Evolutionary conservation across 2,888 invertebrate species (phyloP).

Genomic region (Aleiodes testaceus): DNA sequence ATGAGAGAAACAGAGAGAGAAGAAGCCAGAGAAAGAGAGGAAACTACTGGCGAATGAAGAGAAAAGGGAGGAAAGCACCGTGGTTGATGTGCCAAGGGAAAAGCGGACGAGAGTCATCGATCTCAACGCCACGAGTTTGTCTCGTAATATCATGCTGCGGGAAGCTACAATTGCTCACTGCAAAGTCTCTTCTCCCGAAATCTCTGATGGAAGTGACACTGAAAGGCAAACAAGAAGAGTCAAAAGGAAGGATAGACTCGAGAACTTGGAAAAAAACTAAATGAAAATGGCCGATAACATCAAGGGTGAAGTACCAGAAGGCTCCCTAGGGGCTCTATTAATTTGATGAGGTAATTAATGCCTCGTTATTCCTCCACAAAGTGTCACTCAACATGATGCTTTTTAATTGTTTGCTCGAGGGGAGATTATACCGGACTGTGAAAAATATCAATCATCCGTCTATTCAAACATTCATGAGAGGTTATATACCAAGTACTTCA

Average conservation of each 20-base stretch:
- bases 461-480: not conserved
- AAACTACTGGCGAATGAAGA: conserved; percentile 5
- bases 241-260: not conserved
- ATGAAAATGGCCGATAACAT: conserved; percentile 1
- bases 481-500: not conserved
- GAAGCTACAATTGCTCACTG: conserved; percentile 30
- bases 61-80: not conserved
- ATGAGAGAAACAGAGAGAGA: conserved; percentile 25
- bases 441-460: conserved; percentile 10
- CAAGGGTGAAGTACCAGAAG: not conserved
- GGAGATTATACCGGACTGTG: not conserved
- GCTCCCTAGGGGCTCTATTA: conserved; percentile 7
- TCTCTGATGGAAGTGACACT: not conserved
- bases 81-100: too few species aligned
- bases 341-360: conserved; percentile 39
- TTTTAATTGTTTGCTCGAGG: conserved; percentile 15
- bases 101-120: conserved; percentile 37
- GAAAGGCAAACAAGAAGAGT: not conserved
- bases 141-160: conserved; percentile 38
- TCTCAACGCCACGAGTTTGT: conserved; percentile 35
- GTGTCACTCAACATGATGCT: conserved; percentile 16
- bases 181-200: conserved; percentile 1
- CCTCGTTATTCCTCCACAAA: conserved; percentile 19
- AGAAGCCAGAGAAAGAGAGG: not conserved
- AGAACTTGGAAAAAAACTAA: not conserved